phyloP scores from a whole-genome alignment of 2,888 invertebrate species.

The Drosophila subsilvestris region DNA sequence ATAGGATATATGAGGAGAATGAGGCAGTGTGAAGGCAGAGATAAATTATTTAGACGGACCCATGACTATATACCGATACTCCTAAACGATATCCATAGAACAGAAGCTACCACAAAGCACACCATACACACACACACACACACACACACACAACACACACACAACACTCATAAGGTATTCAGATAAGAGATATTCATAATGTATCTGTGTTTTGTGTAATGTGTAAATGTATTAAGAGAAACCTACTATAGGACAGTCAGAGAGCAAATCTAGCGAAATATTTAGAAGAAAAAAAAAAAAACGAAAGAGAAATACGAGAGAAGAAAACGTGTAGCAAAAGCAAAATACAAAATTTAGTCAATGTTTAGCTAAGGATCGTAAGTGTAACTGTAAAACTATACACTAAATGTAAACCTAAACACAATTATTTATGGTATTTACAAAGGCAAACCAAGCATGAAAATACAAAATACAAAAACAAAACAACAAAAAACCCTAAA shows the following conservation, averaged over 20 bases:
- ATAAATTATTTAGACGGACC: constrained; percentile 24
- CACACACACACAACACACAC: constrained; percentile 26
- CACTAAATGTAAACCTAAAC: constrained; percentile 70
- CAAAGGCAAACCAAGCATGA: constrained; percentile 41
- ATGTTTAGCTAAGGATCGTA: constrained; percentile 72
- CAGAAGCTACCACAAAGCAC: constrained; percentile 28
- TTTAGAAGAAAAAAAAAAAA: constrained; percentile 51
- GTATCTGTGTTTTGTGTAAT: constrained; percentile 72
- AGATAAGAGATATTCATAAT: constrained; percentile 51
- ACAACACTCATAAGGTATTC: constrained; percentile 34
- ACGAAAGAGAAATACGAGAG: constrained; percentile 30
- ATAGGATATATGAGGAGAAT: not conserved
- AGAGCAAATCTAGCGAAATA: constrained; percentile 62
- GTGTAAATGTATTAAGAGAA: constrained; percentile 61
- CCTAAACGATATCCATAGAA: constrained; percentile 31
- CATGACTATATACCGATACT: constrained; percentile 25
- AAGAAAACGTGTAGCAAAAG: constrained; percentile 70
- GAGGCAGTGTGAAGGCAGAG: constrained; percentile 16
- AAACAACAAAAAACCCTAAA: constrained; percentile 28
- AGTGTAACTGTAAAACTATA: constrained; percentile 47
- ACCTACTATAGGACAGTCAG: constrained; percentile 20
- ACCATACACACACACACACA: constrained; percentile 16
- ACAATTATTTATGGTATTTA: constrained; percentile 77
- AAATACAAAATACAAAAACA: constrained; percentile 25
- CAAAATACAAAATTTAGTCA: constrained; percentile 74